phyloP scores from a whole-genome alignment of 1,140 invertebrate species.

The Trichogramma pretiosum region DNA sequence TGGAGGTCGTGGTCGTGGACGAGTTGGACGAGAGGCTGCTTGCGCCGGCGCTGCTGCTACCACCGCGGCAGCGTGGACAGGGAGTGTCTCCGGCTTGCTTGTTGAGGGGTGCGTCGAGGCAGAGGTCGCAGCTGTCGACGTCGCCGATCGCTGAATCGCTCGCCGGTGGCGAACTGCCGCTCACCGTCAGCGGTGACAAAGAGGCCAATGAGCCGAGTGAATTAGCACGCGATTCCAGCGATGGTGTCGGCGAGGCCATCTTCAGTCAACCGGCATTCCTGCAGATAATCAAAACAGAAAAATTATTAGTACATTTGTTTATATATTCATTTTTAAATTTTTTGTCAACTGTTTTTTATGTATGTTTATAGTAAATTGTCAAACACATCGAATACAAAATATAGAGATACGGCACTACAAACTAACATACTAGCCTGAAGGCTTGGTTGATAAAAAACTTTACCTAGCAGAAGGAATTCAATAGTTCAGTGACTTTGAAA shows the following conservation, averaged over 20 bases:
- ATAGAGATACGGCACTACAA: too few species aligned
- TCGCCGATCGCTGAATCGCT: conserved; percentile 72
- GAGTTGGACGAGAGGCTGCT: conserved; percentile 52
- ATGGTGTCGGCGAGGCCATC: conserved; percentile 78
- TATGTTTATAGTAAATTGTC: background rate
- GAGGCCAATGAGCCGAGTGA: conserved; percentile 71
- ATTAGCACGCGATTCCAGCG: conserved; percentile 83
- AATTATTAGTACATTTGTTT: too few species aligned
- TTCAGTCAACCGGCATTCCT: conserved; percentile 63
- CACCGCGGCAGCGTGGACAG: conserved; percentile 69
- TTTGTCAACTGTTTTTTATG: too few species aligned
- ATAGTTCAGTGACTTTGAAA: too few species aligned
- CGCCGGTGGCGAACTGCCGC: conserved; percentile 70
- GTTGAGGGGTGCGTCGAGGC: conserved; percentile 59
- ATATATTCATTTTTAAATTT: too few species aligned
- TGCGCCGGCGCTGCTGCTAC: conserved; percentile 43
- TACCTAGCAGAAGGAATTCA: too few species aligned
- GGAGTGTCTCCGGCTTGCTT: conserved; percentile 69
- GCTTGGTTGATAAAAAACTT: too few species aligned
- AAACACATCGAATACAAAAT: background rate
- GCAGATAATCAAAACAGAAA: conserved; percentile 25
- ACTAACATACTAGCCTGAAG: too few species aligned
- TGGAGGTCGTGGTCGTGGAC: background rate
- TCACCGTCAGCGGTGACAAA: conserved; percentile 68
- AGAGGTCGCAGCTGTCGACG: conserved; percentile 68